Evolutionary conservation across 1,140 invertebrate species (phyloP).

Genomic region (Eciton burchellii): DNA sequence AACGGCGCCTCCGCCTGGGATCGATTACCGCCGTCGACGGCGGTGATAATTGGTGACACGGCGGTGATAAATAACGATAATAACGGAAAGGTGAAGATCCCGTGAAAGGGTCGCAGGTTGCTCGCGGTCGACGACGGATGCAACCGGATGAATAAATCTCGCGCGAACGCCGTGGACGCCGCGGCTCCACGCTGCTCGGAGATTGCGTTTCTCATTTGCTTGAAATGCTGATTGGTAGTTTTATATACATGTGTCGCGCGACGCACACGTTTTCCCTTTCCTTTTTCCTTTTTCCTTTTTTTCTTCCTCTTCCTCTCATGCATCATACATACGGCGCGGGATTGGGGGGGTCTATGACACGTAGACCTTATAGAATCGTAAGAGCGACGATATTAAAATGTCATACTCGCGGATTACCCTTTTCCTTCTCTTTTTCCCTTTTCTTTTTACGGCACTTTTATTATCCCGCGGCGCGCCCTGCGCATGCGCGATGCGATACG

Average conservation of each 20-base stretch:
- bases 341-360: slow-evolving; percentile 5
- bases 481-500: not conserved
- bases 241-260: slow-evolving; percentile 14
- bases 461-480: slow-evolving; percentile 11
- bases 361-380: slow-evolving; percentile 31
- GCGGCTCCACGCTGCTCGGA: not conserved
- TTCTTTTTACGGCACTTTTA: not conserved
- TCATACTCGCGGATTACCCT: not conserved
- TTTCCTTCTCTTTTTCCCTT: no score
- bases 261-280: slow-evolving; percentile 21
- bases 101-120: not conserved
- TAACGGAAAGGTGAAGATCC: not conserved
- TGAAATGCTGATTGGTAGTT: slow-evolving; percentile 38
- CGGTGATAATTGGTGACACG: not conserved
- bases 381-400: slow-evolving; percentile 26
- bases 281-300: no score
- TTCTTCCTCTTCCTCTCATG: no score
- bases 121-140: not conserved
- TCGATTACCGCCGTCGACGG: not conserved
- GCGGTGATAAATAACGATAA: not conserved
- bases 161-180: no score
- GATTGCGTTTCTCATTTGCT: slow-evolving; percentile 29
- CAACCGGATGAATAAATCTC: not conserved
- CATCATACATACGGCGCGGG: not conserved
- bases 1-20: not conserved